Conservation (phyloP, 2,113 vertebrate species). For the Geococcyx californianus region DNA sequence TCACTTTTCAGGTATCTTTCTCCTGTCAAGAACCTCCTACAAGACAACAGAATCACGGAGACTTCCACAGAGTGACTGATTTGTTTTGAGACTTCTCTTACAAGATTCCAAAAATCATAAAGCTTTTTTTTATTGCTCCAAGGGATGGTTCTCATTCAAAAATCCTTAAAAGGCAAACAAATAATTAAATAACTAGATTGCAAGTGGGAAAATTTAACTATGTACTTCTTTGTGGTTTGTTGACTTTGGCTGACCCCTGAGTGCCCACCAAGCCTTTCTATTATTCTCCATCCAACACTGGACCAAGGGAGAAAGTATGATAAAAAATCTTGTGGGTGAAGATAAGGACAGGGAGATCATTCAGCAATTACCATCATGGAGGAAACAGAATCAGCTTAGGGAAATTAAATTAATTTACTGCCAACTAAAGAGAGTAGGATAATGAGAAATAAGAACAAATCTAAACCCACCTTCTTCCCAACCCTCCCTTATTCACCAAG, state of each 20-base stretch:
- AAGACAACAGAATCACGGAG: background rate
- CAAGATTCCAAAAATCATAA: background rate
- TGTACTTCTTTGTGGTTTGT: background rate
- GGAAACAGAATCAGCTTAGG: background rate
- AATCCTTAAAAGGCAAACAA: background rate
- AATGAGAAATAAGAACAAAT: background rate
- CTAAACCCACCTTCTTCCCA: background rate
- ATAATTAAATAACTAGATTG: background rate
- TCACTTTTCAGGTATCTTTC: background rate
- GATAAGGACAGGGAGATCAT: background rate
- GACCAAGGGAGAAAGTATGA: background rate
- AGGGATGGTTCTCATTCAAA: background rate
- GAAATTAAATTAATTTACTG: background rate
- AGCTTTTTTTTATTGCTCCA: background rate
- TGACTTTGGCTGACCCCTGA: background rate
- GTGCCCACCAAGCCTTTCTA: background rate
- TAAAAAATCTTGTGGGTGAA: background rate
- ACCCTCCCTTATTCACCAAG: background rate
- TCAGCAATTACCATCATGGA: background rate
- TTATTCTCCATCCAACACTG: background rate
- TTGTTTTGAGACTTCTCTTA: background rate
- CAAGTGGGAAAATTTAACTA: background rate
- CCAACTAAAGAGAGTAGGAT: background rate
- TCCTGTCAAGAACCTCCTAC: background rate
- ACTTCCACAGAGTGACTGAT: background rate